These are phyloP conservation scores for Steatocranus sp. DNA, from an alignment of 2,797 vertebrate species.

Conservation along the genomic window DNA sequence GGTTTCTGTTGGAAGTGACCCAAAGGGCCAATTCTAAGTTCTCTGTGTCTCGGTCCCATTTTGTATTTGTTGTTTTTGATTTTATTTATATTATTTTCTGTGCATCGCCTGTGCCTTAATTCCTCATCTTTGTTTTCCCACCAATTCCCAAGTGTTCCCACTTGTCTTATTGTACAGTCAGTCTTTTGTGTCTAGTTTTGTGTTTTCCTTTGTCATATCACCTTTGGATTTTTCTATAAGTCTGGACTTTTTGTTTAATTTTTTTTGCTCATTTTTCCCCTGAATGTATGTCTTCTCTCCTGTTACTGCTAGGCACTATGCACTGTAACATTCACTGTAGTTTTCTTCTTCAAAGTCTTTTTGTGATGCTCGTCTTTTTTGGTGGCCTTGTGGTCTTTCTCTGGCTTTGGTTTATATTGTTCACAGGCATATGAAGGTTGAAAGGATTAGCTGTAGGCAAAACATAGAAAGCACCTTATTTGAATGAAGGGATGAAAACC, in stretches of 20 bases:
- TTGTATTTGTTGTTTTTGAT: not conserved
- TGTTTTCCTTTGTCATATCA: not conserved
- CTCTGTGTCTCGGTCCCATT: not conserved
- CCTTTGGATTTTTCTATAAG: not conserved
- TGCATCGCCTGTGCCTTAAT: not conserved
- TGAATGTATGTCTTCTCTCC: not conserved
- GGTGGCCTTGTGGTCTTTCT: not conserved
- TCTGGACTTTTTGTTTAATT: not conserved
- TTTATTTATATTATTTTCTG: not conserved
- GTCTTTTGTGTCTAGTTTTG: not conserved
- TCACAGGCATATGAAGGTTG: not conserved
- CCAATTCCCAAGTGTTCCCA: not conserved
- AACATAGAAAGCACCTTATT: not conserved
- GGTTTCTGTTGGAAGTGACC: not conserved
- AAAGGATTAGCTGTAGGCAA: not conserved
- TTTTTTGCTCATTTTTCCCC: not conserved
- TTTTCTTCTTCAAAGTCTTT: not conserved
- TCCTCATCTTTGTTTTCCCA: not conserved
- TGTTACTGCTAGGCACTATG: not conserved
- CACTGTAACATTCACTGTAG: not conserved
- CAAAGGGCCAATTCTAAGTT: not conserved
- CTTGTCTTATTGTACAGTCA: not conserved
- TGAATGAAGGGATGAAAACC: not conserved
- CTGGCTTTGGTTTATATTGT: not conserved
- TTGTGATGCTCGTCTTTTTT: not conserved